Evolutionary conservation across 1,140 invertebrate species (phyloP), one percentile per base, ranked within the genome.

Genomic region (Trialeurodes vaporariorum): DNA sequence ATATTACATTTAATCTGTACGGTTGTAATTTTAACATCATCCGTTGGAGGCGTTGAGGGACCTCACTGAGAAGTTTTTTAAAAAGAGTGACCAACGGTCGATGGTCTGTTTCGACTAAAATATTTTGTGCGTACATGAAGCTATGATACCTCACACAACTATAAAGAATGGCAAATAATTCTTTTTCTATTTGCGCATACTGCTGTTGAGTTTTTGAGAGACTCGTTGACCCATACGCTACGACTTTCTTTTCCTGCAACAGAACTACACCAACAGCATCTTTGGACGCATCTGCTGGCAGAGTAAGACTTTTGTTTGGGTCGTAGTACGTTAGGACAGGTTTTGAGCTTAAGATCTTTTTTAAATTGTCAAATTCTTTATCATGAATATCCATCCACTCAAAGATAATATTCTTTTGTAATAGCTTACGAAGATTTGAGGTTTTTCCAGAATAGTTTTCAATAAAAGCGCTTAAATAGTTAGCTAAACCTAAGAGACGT

Each of bases 61-160:
- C 65, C 60, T 71, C 71, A n/a, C 58, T 13, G 17, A 75, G 23
- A 1, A 25, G 2, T 68, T 73, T 75, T 17, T 70, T 72, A 58
- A 73, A 67, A 58, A 77, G 71, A 1, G 66, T 22, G 9, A 74
- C 74, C n/a, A 77, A 63, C 22, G 77, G 77, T 61, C 77, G 76
- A 63, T 80, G 78, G 70, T 79, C 77, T n/a, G 74, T 77, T 63
- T 73, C 59, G 2, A 75, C 65, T 9, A 73, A 68, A 21, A 77
- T 64, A 25, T 65, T 22, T 61, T 62, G 26, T 12, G 75, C 63
- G 34, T 64, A 61, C 24, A 63, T 61, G 70, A 71, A 77, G 25
- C 75, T 70, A 68, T 76, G 68, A 71, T 77, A 76, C 71, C 70
- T 73, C 64, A 69, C 63, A 49, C 68, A 71, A 40, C 68, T 73